Conservation (phyloP, 2,888 invertebrate genomes). For the Ommatoiulus sabulosus region DNA sequence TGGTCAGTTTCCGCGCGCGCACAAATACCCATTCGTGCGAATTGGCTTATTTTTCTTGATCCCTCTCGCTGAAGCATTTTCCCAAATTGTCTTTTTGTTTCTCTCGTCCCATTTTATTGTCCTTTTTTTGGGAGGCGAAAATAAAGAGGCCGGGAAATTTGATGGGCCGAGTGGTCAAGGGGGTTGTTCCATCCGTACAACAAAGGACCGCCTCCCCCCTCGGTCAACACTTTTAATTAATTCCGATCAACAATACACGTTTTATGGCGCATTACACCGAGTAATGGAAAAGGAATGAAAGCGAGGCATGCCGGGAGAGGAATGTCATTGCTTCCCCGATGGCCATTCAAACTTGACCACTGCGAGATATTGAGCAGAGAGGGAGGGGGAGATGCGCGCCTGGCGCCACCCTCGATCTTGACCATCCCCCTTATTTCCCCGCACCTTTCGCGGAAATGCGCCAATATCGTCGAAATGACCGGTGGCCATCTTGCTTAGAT, state of each 20-base stretch:
- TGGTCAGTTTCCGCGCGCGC: constrained; percentile 36
- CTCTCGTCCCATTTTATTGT: constrained; percentile 23
- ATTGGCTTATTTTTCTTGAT: constrained; percentile 31
- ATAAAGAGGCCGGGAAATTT: constrained; percentile 5
- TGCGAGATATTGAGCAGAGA: background rate
- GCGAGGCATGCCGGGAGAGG: constrained; percentile 23
- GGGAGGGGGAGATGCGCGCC: background rate
- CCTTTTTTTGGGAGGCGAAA: background rate
- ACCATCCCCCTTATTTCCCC: background rate
- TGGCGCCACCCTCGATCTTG: background rate
- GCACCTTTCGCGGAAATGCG: background rate
- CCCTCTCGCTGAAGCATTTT: constrained; percentile 26
- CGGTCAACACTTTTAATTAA: constrained; percentile 43
- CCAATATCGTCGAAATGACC: background rate
- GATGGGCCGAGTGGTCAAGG: background rate
- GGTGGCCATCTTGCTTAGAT: background rate
- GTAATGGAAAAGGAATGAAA: constrained; percentile 38
- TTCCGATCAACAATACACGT: constrained; percentile 43
- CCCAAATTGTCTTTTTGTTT: constrained; percentile 43
- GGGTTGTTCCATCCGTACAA: background rate
- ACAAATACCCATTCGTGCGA: constrained; percentile 20
- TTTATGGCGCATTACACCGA: constrained; percentile 40
- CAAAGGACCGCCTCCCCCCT: background rate
- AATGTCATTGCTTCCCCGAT: constrained; percentile 14
- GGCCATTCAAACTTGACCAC: constrained; percentile 26